Evolutionary conservation across 2,113 vertebrate genomes (phyloP), one percentile per base, ranked within the genome.

Genomic region (Hymenochirus boettgeri): DNA sequence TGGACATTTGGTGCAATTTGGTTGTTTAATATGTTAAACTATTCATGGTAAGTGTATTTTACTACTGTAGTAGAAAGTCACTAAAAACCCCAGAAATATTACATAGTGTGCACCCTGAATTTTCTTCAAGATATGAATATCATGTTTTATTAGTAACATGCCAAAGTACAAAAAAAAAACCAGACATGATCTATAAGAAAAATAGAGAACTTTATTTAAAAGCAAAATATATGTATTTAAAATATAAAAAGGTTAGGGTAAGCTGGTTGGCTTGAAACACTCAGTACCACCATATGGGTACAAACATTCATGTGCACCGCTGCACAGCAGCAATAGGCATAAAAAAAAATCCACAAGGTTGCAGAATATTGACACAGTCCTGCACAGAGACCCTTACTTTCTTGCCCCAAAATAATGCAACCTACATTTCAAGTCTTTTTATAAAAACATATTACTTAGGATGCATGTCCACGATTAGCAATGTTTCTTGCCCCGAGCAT

Each of bases 391-490:
- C 48, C 42, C 19, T 13, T 67, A 26, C 29, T 2, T 27, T 29
- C 25, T 26, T 42, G 35, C 39, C 3, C 58, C 57, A 46, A 25
- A 13, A 12, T 23, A 31, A 71, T 0, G 42, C 23, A 45, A 1
- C 45, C 25, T 54, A 55, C 1, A 26, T 50, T 11, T 62, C 19
- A 10, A 17, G 52, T 65, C 18, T 1, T 4, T 35, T 26, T 5
- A 5, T 0, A 0, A 2, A 21, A 0, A 8, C 13, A 1, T 1
- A 4, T 3, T 9, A 50, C 48, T 74, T 74, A 93, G 5, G 88
- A 92, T 1, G 91, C 94, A 0, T 88, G 89, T 15, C 78, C 82
- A 2, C 92, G 71, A 72, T 82, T 81, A 73, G 86, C 74, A 3
- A 73, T 56, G 29, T 46, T 83, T 26, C 91, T 71, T 24, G 62